Percentiles rank a stretch among this genome's conserved stretches.
Conservation (phyloP, 2,113 vertebrate genomes). For the Sigmodon hispidus region DNA sequence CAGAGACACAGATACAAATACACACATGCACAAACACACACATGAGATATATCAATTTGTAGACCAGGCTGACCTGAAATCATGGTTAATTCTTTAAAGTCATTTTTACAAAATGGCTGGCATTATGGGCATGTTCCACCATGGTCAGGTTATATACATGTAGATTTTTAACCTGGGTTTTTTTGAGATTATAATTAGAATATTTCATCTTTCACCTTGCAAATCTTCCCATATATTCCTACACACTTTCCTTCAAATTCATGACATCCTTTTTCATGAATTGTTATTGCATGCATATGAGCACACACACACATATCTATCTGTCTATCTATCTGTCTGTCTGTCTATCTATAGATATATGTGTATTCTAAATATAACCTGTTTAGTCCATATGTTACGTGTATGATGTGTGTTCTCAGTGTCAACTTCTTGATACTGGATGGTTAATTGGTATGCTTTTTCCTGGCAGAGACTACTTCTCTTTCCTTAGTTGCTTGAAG, state of each 20-base stretch:
- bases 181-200: background rate
- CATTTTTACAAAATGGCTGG: background rate
- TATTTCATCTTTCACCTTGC: background rate
- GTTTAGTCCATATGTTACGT: background rate
- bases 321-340: too few species aligned
- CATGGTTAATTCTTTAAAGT: background rate
- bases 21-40: background rate
- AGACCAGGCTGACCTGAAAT: background rate
- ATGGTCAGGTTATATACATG: background rate
- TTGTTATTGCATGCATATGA: background rate
- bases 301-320: too few species aligned
- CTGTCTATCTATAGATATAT: too few species aligned
- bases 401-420: background rate
- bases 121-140: background rate
- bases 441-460: background rate
- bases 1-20: background rate
- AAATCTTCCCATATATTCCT: background rate
- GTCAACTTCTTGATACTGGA: background rate
- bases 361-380: background rate
- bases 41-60: background rate
- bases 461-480: background rate
- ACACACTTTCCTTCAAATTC: background rate
- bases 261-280: background rate
- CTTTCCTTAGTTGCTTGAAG: background rate
- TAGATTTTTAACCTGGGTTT: background rate